phyloP scores from a whole-genome alignment of 2,113 vertebrate species.

The Brienomyrus longianalis region DNA sequence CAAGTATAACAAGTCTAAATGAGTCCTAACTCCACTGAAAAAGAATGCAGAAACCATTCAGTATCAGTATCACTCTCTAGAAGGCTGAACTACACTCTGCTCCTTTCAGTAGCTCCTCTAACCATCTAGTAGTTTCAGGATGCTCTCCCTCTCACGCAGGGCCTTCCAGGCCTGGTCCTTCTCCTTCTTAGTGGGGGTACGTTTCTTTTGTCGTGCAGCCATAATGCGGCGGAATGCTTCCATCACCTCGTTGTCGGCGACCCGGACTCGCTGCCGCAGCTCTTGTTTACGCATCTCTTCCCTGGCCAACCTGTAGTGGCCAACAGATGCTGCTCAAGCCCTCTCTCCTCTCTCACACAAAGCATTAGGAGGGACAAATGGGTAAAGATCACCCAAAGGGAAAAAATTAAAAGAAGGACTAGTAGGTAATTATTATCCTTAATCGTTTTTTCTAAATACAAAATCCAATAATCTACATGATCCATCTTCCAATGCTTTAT shows the following conservation, averaged over 20 bases:
- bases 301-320: conserved; percentile 71
- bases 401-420: background rate
- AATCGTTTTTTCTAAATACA: background rate
- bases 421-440: background rate
- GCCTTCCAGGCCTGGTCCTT: conserved; percentile 98
- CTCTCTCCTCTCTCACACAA: background rate
- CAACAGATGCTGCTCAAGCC: background rate
- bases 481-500: background rate
- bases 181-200: conserved; percentile 94
- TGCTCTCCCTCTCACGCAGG: conserved; percentile 91
- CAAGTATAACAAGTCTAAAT: background rate
- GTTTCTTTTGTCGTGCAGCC: conserved; percentile 96
- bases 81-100: background rate
- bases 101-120: conserved; percentile 35
- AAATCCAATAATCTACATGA: background rate
- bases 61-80: background rate
- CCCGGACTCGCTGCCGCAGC: conserved; percentile 85
- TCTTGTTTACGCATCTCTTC: conserved; percentile 93
- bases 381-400: background rate
- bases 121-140: conserved; percentile 87
- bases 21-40: background rate
- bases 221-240: conserved; percentile 98
- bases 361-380: background rate
- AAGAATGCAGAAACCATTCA: background rate
- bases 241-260: conserved; percentile 96